phyloP scores from a whole-genome alignment of 2,888 invertebrate genomes.

The Spisula subtruncata region DNA sequence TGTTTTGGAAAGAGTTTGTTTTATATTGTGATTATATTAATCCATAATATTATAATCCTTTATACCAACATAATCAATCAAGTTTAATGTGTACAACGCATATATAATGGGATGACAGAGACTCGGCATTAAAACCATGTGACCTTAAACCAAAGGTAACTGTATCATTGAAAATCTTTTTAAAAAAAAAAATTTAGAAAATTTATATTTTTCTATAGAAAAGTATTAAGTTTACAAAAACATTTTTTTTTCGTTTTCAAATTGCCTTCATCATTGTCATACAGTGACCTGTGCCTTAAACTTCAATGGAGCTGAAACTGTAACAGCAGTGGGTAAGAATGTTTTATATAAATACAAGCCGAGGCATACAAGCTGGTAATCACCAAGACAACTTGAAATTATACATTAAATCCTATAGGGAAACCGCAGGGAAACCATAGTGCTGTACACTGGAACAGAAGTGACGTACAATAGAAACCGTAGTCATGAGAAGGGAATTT shows the following conservation, averaged over 20 bases:
- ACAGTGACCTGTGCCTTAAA: too few species aligned
- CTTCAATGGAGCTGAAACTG: background rate
- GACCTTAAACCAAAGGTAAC: too few species aligned
- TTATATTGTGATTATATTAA: constrained; percentile 25
- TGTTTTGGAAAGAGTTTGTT: constrained; percentile 21
- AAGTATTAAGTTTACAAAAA: too few species aligned
- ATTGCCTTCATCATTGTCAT: too few species aligned
- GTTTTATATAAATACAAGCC: background rate
- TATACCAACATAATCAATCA: constrained; percentile 30
- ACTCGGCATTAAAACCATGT: background rate
- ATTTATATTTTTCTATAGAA: too few species aligned
- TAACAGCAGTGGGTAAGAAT: background rate
- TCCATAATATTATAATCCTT: constrained; percentile 4
- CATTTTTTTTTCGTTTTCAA: too few species aligned
- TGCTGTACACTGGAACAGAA: too few species aligned
- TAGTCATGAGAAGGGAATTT: too few species aligned
- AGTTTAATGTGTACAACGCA: background rate
- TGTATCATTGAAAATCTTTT: too few species aligned
- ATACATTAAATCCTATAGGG: background rate
- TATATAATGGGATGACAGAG: background rate
- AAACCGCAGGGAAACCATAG: too few species aligned
- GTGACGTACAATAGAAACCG: too few species aligned
- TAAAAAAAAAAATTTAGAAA: too few species aligned
- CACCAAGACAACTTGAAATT: background rate
- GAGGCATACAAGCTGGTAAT: background rate